A percentile compares a stretch with the other conserved stretches of the same genome.
phyloP scores from a whole-genome alignment of 2,888 invertebrate genomes.

The Yponomeuta sedellus region DNA sequence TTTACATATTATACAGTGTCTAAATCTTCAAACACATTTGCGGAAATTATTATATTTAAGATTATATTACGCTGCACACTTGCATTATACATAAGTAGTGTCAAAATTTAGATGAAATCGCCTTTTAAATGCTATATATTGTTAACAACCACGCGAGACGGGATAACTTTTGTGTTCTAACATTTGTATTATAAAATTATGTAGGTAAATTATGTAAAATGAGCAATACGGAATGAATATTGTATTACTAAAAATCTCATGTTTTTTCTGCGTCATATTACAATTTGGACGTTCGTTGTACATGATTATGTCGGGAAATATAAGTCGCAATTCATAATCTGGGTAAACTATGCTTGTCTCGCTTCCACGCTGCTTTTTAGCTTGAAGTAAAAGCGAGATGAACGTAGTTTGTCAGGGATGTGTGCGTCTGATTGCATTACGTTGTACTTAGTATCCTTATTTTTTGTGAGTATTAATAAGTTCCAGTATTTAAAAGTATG shows the following conservation, averaged over 20 bases:
- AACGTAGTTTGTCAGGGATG: background rate
- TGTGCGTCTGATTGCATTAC: background rate
- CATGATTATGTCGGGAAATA: background rate
- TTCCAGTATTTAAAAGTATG: too few species aligned
- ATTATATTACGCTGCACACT: background rate
- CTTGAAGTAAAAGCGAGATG: background rate
- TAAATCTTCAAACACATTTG: background rate
- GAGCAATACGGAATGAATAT: slow-evolving; percentile 9
- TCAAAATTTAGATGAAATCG: background rate
- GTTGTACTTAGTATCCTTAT: background rate
- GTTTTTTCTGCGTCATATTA: background rate
- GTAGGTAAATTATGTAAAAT: background rate
- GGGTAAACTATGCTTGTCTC: background rate
- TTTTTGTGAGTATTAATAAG: background rate
- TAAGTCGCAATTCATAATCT: background rate
- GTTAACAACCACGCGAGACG: background rate
- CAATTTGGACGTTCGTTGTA: background rate
- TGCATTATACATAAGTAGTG: slow-evolving; percentile 5
- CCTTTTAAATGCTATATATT: background rate
- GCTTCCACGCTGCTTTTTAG: background rate
- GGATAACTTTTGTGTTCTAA: background rate
- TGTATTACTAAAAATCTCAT: background rate
- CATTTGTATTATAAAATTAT: background rate
- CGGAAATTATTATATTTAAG: background rate
- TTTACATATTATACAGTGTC: background rate